A percentile compares a stretch with the other conserved stretches of the same genome.
These are phyloP conservation scores for Malacoraja senta DNA, from an alignment of 2,797 vertebrate species.

Conservation along the genomic window DNA sequence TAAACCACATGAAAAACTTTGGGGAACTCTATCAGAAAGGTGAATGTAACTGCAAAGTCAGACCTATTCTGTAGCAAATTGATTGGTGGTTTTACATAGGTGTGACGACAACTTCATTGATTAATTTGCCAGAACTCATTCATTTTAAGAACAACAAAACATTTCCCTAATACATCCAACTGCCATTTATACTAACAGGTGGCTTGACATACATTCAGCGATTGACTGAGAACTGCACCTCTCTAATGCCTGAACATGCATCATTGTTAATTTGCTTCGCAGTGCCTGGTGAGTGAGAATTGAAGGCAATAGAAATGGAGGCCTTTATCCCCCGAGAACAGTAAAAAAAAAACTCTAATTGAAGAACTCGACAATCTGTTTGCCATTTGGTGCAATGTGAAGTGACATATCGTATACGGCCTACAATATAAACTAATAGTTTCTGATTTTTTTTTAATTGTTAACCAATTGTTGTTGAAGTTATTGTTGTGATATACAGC, in stretches of 20 bases:
- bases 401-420: neutral
- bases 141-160: neutral
- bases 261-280: conserved; percentile 13
- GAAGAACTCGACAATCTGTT: neutral
- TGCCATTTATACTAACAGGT: conserved; percentile 17
- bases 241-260: neutral
- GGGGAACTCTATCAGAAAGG: neutral
- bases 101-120: neutral
- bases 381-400: neutral
- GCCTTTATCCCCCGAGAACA: neutral
- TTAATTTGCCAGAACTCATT: neutral
- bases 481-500: neutral
- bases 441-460: neutral
- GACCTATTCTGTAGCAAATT: neutral
- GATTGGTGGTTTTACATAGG: neutral
- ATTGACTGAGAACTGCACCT: neutral
- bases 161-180: neutral
- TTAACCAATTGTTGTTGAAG: neutral
- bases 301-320: no score
- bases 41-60: neutral
- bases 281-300: neutral
- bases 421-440: neutral
- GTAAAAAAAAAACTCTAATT: neutral
- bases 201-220: neutral
- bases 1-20: neutral